Conservation (phyloP, 1,140 invertebrate genomes). For the Zaprionus tsacasi region DNA sequence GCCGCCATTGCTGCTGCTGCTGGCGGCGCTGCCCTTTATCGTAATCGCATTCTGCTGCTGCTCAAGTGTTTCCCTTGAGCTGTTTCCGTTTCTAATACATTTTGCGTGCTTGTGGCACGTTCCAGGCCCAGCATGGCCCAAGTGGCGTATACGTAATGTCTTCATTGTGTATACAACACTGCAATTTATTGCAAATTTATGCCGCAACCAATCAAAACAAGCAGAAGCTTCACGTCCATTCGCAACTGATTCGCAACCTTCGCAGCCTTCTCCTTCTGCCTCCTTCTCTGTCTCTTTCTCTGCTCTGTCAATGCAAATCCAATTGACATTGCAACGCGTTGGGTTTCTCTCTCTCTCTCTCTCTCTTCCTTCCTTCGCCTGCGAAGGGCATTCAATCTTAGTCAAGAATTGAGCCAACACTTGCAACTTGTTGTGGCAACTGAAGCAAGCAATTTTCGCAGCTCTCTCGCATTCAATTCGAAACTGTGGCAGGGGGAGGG, state of each 20-base stretch:
- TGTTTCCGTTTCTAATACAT: constrained; percentile 80
- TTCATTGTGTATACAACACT: constrained; percentile 59
- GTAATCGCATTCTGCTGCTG: constrained; percentile 76
- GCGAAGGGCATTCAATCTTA: constrained; percentile 42
- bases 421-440: constrained; percentile 39
- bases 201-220: constrained; percentile 51
- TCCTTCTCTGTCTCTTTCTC: neutral
- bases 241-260: constrained; percentile 14
- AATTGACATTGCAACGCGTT: constrained; percentile 38
- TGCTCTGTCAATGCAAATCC: constrained; percentile 32
- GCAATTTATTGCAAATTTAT: constrained; percentile 71
- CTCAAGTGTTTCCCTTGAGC: constrained; percentile 76
- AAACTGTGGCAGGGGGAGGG: constrained; percentile 12
- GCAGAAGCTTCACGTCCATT: constrained; percentile 36
- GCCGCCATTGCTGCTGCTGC: constrained; percentile 8
- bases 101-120: constrained; percentile 59
- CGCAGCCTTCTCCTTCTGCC: neutral
- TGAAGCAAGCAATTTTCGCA: constrained; percentile 28
- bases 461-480: constrained; percentile 31
- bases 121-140: constrained; percentile 26
- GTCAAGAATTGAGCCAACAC: constrained; percentile 29
- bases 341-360: neutral
- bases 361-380: neutral
- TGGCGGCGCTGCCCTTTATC: constrained; percentile 37
- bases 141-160: constrained; percentile 77